phyloP scores from a whole-genome alignment of 2,888 invertebrate species.

The Cyaniris semiargus region DNA sequence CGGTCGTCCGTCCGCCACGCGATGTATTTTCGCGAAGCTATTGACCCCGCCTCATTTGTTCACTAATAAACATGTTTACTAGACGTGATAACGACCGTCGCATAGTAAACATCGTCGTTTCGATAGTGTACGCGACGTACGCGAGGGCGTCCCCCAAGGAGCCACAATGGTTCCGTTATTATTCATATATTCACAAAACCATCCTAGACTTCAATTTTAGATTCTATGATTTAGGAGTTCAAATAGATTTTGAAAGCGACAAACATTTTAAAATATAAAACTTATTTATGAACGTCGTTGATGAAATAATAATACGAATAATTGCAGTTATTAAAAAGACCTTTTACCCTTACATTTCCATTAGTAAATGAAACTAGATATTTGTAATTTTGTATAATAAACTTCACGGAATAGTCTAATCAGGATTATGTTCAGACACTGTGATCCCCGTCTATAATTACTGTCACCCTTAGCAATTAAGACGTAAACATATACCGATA shows the following conservation, averaged over 20 bases:
- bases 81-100: conserved; percentile 18
- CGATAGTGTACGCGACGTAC: not conserved
- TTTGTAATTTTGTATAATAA: not conserved
- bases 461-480: conserved; percentile 17
- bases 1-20: not conserved
- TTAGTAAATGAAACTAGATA: not conserved
- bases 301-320: not conserved
- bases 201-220: not conserved
- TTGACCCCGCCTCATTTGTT: conserved; percentile 27
- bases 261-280: not conserved
- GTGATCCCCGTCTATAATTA: not conserved
- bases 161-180: not conserved
- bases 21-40: conserved; percentile 30
- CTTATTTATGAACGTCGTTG: not conserved
- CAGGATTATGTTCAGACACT: not conserved
- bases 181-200: conserved; percentile 18
- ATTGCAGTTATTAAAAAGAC: not conserved
- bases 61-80: conserved; percentile 24
- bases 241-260: not conserved
- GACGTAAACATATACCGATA: conserved; percentile 37
- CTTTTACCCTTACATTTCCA: not conserved
- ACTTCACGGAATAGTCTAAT: not conserved
- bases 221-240: not conserved
- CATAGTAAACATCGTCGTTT: conserved; percentile 22
- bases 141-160: conserved; percentile 9